Base-by-base conservation (phyloP, 2,797 vertebrate species). In the Crocidura indochinensis region DNA sequence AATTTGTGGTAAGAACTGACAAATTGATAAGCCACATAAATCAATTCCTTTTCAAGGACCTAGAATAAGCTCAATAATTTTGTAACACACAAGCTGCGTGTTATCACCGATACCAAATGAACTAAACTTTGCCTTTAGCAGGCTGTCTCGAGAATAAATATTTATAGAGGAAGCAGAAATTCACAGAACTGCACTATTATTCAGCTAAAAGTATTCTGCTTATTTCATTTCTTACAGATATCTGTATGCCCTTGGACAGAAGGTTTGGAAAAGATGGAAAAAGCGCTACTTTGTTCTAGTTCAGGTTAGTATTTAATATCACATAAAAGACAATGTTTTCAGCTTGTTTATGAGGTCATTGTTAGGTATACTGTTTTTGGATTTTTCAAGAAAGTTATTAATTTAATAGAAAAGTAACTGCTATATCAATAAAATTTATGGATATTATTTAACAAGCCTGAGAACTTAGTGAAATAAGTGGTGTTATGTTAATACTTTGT, bases 181-280 rank as follows among this genome's bases (percentile, higher is more conserved):
- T 64, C 60, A 64, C 60, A 64, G 51, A 14, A 53, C 51, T 53
- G 51, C 51, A 53, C 12, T 53, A 53, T 53, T 64, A 64, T 9
- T 22, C 20, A 64, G 60, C 60, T 26, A 64, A 64, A 64, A 22
- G 24, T 11, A 64, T 64, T 64, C 60, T 87, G 14, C 47, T 87
- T 96, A 47, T 81, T 91, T 94, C 60, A 96, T 79, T 94, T 64
- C 26, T 96, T 84, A 96, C n/a, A 99, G 99, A 60, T 99, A 99
- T 91, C 97, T 99, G 38, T 99, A 99, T 56, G 99, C 98, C 56
- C 85, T 99, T 91, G 99, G 99, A 90, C 99, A 99, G 96, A 98
- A 99, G 93, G 98, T 99, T 94, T 99, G 99, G 99, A 99, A 99
- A 95, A 98, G 99, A 67, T 99, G 99, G 99, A 99, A 99, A 97